These are phyloP conservation scores for Florisuga fusca DNA, from an alignment of 2,797 vertebrate genomes.

Conservation along the genomic window DNA sequence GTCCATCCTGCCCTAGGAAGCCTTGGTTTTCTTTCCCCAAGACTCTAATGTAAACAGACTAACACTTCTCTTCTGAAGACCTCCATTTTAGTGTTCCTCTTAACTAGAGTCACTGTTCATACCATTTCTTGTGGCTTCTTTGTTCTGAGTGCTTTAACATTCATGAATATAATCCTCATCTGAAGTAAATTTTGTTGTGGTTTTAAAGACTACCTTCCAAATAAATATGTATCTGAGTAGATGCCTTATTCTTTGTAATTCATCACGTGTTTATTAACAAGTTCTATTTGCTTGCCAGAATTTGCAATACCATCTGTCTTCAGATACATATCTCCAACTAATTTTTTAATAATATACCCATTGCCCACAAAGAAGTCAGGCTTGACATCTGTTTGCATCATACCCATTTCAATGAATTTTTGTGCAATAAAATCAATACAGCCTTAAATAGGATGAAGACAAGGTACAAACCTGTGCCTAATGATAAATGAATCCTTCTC, in stretches of 20 bases:
- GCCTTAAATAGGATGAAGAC: neutral
- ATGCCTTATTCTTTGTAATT: neutral
- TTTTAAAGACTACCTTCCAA: neutral
- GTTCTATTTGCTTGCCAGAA: neutral
- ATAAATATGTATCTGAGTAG: neutral
- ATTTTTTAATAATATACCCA: neutral
- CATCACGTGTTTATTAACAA: neutral
- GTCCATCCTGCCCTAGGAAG: neutral
- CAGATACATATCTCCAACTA: neutral
- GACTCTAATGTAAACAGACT: neutral
- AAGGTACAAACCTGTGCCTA: neutral
- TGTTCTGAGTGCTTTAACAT: neutral
- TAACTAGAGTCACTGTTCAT: neutral
- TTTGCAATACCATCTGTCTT: neutral
- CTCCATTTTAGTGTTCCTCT: rapidly evolving
- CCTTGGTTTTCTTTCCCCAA: neutral
- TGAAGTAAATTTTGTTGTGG: neutral
- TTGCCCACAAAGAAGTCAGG: neutral
- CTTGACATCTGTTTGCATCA: neutral
- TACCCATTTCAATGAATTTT: neutral
- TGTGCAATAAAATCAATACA: neutral
- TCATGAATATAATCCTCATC: neutral
- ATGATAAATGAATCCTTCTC: neutral
- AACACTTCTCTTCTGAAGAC: neutral
- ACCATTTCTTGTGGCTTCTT: neutral